Percentiles rank a stretch among this genome's conserved stretches.
Conservation (phyloP, 2,797 vertebrate genomes). For the Phrynocephalus guinanensis region DNA sequence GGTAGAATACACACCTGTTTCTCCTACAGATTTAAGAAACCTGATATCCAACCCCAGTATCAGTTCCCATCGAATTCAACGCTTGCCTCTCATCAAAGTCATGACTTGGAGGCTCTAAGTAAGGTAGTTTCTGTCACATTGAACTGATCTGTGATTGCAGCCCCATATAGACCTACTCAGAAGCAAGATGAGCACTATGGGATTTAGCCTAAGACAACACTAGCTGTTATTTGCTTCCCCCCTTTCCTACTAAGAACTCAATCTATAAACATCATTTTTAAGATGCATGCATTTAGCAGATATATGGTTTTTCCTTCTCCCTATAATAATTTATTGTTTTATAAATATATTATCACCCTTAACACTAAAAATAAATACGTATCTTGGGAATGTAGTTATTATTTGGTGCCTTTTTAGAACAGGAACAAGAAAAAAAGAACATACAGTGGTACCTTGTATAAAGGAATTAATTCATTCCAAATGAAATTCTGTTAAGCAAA, state of each 20-base stretch:
- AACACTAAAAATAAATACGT: neutral
- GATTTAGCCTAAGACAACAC: neutral
- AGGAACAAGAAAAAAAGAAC: neutral
- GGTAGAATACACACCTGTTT: neutral
- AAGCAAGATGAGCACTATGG: neutral
- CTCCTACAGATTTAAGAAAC: neutral
- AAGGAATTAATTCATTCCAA: too few relatives aligned
- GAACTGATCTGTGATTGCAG: too few relatives aligned
- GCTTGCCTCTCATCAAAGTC: neutral
- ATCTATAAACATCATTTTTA: neutral
- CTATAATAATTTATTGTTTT: neutral
- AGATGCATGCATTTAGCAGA: neutral
- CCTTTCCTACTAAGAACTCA: too few relatives aligned
- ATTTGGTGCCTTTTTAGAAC: neutral
- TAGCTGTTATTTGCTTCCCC: neutral
- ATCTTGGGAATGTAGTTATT: neutral
- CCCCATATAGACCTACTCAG: neutral
- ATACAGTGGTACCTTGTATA: too few relatives aligned
- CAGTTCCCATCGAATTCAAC: neutral
- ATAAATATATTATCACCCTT: neutral
- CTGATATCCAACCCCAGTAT: neutral
- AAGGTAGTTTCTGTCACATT: neutral
- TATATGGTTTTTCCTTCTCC: neutral
- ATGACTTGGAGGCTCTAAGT: too few relatives aligned
- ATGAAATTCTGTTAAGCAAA: too few relatives aligned